Base-by-base conservation (phyloP, 2,888 invertebrate genomes). In the Lasius platythorax region DNA sequence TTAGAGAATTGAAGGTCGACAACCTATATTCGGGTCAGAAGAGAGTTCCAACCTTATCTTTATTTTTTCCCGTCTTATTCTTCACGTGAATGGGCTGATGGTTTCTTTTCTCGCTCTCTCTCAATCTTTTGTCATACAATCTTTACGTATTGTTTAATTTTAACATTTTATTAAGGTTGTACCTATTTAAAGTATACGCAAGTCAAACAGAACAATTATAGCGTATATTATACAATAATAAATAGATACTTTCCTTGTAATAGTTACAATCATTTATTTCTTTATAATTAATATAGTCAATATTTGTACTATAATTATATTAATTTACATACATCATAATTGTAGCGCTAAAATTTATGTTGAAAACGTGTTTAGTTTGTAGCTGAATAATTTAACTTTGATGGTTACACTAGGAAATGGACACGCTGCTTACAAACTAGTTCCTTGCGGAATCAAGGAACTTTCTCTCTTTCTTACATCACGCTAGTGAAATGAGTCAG, bases 391-490 rank as follows among this genome's bases (percentile, higher is more conserved):
- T 81, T 61, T 46, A 73, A 46, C 46, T 63, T 61, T 2, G 4
- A 81, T 6, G n/a, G 28, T 23, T 43, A 28, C 43, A 43, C 8
- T 37, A 12, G 28, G 11, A 73, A 37, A 73, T 58, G 12, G 12
- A 61, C 28, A 61, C 12, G 18, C n/a, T 58, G 43, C 43, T 43
- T 79, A 18, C 37, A 66, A 66, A 46, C 73, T 79, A 73, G 73
- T 43, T 81, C 4, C 43, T 73, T 15, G 3, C 23, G 23, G 46
- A 73, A 68, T 78, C 56, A 58, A 46, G 61, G 61, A 43, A 81
- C 79, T 81, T 81, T 81, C 79, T 81, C 79, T 70, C 72, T 37
- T 37, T 37, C 73, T 81, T 81, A 81, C 79, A 72, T 81, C 79
- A 81, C 2, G 43, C 46, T 33, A 53, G 79, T 73, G 73, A 81